phyloP scores from a whole-genome alignment of 2,888 invertebrate genomes.

The Phyllotreta cruciferae region DNA sequence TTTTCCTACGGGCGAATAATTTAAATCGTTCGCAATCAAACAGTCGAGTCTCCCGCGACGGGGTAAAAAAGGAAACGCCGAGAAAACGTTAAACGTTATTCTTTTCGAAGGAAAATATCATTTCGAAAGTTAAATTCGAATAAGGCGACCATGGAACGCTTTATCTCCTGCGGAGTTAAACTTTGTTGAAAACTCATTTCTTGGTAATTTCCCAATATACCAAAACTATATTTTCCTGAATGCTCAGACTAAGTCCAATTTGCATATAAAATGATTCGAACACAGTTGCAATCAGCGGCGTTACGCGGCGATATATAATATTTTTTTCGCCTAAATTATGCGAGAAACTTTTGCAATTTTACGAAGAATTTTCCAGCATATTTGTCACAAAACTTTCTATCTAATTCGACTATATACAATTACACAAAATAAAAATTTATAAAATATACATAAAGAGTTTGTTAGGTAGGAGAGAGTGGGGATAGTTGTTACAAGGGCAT shows the following conservation, averaged over 20 bases:
- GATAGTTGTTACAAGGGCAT: too few species aligned
- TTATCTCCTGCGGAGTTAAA: conserved; percentile 39
- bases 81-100: neutral
- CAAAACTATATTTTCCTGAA: conserved; percentile 51
- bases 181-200: conserved; percentile 51
- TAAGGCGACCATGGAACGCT: conserved; percentile 34
- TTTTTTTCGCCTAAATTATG: conserved; percentile 3
- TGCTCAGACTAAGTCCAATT: conserved; percentile 47
- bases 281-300: conserved; percentile 31
- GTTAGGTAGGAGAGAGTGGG: too few species aligned
- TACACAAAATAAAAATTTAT: too few species aligned
- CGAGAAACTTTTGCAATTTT: conserved; percentile 12
- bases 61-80: too few species aligned
- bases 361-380: neutral
- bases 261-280: conserved; percentile 45
- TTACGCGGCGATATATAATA: conserved; percentile 8
- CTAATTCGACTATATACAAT: too few species aligned
- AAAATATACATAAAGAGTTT: too few species aligned
- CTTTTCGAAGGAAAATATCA: conserved; percentile 28
- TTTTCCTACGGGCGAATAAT: too few species aligned
- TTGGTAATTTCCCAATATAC: conserved; percentile 52
- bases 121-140: conserved; percentile 25
- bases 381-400: neutral
- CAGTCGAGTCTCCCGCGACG: too few species aligned
- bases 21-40: too few species aligned